Evolutionary conservation across 2,113 vertebrate species (phyloP).

Genomic region (Philantomba maxwellii): DNA sequence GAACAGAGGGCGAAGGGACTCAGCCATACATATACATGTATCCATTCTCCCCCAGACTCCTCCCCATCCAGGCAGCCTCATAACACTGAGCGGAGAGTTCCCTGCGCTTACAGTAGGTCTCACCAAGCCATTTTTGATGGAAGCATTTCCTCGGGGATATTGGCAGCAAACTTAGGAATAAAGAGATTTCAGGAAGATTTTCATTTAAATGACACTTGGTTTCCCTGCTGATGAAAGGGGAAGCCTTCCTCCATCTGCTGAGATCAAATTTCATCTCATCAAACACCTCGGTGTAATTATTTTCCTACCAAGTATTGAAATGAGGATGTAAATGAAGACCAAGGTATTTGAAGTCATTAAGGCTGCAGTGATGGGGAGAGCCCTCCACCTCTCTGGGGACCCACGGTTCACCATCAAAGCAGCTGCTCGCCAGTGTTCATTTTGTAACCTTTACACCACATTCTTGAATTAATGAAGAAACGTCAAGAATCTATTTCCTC

Average conservation of each 20-base stretch:
- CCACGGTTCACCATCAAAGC: constrained; percentile 57
- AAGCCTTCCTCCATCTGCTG: constrained; percentile 72
- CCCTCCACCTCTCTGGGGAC: constrained; percentile 42
- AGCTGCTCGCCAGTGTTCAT: constrained; percentile 67
- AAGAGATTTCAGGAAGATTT: constrained; percentile 76
- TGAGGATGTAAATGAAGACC: constrained; percentile 74
- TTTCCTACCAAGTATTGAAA: constrained; percentile 71
- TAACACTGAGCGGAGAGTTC: background rate
- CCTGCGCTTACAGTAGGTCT: background rate
- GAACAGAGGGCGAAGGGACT: background rate
- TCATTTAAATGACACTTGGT: constrained; percentile 77
- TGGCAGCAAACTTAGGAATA: constrained; percentile 69
- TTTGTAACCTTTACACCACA: constrained; percentile 68
- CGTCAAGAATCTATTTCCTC: constrained; percentile 66
- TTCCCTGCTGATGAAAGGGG: constrained; percentile 70
- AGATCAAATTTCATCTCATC: constrained; percentile 75
- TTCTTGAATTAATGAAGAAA: constrained; percentile 73
- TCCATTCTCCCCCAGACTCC: background rate
- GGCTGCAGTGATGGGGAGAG: background rate
- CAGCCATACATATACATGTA: background rate
- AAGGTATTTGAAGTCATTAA: constrained; percentile 72
- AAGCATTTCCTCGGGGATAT: constrained; percentile 59
- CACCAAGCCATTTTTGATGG: constrained; percentile 16
- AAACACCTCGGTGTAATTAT: constrained; percentile 74
- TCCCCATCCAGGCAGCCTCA: background rate